Conservation (phyloP, 2,888 invertebrate genomes). For the Eupithecia pulchellata region DNA sequence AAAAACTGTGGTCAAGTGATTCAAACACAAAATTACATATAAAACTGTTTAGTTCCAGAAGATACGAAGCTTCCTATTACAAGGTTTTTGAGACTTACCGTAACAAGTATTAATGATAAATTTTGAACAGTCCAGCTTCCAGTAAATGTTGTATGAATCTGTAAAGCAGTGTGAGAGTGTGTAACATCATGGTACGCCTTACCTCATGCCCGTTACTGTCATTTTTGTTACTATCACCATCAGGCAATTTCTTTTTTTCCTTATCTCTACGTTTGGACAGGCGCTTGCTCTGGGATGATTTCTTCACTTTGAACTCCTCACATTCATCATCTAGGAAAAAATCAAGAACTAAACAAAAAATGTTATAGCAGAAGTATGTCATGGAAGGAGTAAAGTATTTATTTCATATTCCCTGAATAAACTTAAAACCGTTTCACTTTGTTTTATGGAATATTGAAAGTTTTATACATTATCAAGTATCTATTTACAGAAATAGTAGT, state of each 20-base stretch:
- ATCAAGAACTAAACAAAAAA: background rate
- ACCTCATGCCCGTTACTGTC: constrained; percentile 74
- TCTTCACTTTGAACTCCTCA: constrained; percentile 97
- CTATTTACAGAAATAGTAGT: background rate
- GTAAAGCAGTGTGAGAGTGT: constrained; percentile 32
- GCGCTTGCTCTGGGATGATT: constrained; percentile 96
- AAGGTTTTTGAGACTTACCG: constrained; percentile 24
- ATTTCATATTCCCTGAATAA: background rate
- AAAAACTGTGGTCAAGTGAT: background rate
- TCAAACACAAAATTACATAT: background rate
- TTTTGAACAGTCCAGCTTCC: constrained; percentile 26
- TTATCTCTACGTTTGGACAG: constrained; percentile 93
- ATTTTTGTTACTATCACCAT: constrained; percentile 75
- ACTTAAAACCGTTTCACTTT: background rate
- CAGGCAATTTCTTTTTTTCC: constrained; percentile 81
- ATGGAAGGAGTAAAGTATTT: background rate
- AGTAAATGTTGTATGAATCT: constrained; percentile 22
- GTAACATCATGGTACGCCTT: constrained; percentile 52
- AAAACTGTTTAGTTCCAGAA: background rate
- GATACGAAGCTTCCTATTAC: background rate
- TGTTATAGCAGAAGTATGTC: background rate
- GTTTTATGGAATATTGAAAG: background rate
- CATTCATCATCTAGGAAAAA: constrained; percentile 87
- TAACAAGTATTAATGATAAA: constrained; percentile 7
- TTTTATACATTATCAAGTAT: background rate